These are phyloP conservation scores for Caenorhabditis imperialis DNA, from an alignment of 2,888 invertebrate species.

Conservation along the genomic window DNA sequence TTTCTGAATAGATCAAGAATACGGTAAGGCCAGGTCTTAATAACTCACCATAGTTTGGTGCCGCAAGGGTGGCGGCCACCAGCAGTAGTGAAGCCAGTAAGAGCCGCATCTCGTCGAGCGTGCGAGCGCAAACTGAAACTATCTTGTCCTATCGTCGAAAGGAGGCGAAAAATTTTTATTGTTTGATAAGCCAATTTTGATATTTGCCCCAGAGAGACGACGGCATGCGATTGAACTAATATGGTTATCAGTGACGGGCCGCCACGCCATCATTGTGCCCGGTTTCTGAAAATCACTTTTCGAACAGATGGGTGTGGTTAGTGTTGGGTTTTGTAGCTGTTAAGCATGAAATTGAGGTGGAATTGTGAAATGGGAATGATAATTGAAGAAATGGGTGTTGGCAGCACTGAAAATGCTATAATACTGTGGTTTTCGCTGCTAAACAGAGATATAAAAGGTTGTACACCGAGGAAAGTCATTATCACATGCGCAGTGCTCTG, in stretches of 20 bases:
- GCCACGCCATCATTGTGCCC: constrained; percentile 22
- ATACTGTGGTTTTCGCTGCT: too few species aligned
- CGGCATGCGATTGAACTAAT: constrained; percentile 42
- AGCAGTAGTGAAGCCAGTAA: constrained; percentile 39
- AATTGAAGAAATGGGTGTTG: too few species aligned
- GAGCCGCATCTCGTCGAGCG: constrained; percentile 42
- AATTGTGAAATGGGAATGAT: neutral
- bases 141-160: constrained; percentile 43
- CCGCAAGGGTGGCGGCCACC: constrained; percentile 32
- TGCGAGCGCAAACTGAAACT: constrained; percentile 49
- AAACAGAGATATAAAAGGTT: too few species aligned
- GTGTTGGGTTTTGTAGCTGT: too few species aligned
- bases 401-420: too few species aligned
- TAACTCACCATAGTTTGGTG: constrained; percentile 36
- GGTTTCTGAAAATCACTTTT: constrained; percentile 29
- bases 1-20: too few species aligned
- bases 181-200: constrained; percentile 57
- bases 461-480: too few species aligned
- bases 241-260: constrained; percentile 38
- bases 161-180: constrained; percentile 48
- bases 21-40: neutral
- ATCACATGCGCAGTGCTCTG: too few species aligned
- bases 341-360: neutral
- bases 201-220: constrained; percentile 38
- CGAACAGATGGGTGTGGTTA: constrained; percentile 46